A percentile compares a stretch with the other conserved stretches of the same genome.
These are phyloP conservation scores for Orgyia antiqua DNA, from an alignment of 2,888 invertebrate genomes.

Conservation along the genomic window DNA sequence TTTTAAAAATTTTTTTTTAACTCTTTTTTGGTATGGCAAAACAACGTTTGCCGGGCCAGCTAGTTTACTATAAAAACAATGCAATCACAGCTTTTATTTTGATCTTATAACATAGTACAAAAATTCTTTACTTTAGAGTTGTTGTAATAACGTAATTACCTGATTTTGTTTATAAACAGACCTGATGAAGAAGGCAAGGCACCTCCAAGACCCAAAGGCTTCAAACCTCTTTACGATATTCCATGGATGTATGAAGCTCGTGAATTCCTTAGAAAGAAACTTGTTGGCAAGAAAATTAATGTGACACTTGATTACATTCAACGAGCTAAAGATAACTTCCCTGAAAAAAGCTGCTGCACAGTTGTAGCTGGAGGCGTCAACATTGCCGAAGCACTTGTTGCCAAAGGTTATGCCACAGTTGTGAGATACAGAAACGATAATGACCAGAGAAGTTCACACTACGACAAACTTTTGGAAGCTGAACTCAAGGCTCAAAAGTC, in stretches of 20 bases:
- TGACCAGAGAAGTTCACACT: constrained; percentile 95
- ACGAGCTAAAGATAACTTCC: constrained; percentile 94
- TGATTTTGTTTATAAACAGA: constrained; percentile 53
- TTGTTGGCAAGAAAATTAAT: constrained; percentile 96
- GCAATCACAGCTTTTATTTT: too few species aligned
- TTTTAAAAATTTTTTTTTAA: too few species aligned
- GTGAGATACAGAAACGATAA: constrained; percentile 97
- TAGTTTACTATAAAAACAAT: too few species aligned
- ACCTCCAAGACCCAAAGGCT: constrained; percentile 84
- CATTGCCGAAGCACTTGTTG: constrained; percentile 94
- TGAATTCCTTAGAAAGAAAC: constrained; percentile 96
- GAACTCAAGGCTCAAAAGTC: constrained; percentile 95
- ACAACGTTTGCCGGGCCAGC: too few species aligned
- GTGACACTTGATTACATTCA: constrained; percentile 97
- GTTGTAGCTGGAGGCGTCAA: constrained; percentile 88
- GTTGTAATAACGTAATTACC: too few species aligned
- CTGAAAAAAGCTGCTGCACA: constrained; percentile 97
- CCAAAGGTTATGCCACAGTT: constrained; percentile 94
- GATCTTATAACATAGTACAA: too few species aligned
- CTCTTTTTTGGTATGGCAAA: too few species aligned
- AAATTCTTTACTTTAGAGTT: too few species aligned
- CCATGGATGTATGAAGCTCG: constrained; percentile 99
- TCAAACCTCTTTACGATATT: constrained; percentile 96
- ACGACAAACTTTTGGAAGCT: constrained; percentile 94
- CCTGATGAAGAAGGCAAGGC: constrained; percentile 83